phyloP scores from a whole-genome alignment of 2,888 invertebrate species.

The Acanthopleura granulata region DNA sequence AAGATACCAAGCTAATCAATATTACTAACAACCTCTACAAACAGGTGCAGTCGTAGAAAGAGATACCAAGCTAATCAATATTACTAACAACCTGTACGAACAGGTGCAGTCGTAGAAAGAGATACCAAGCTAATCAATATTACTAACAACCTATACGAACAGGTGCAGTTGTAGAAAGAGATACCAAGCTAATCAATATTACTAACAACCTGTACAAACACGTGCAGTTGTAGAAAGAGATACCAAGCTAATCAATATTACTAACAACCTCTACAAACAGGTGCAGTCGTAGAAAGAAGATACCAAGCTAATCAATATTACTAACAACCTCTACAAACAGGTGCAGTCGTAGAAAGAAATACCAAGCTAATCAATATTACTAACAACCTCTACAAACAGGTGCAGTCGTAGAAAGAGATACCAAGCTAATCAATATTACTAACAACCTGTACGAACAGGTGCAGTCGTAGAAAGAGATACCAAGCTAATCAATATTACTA shows the following conservation, averaged over 20 bases:
- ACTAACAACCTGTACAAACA: conserved; percentile 37
- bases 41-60: neutral
- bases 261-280: conserved; percentile 36
- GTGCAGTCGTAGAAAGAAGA: neutral
- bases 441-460: conserved; percentile 34
- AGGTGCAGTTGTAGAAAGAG: neutral
- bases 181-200: neutral
- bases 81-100: conserved; percentile 40
- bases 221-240: neutral
- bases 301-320: neutral
- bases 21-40: conserved; percentile 39
- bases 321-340: conserved; percentile 36
- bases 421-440: neutral
- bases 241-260: neutral
- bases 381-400: conserved; percentile 35
- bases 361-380: neutral
- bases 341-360: neutral
- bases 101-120: neutral
- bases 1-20: neutral
- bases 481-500: neutral
- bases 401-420: neutral
- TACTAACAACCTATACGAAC: conserved; percentile 38
- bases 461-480: neutral
- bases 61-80: neutral
- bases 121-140: neutral